Conservation (phyloP, 1,140 invertebrate species). For the Drosophila nasuta region DNA sequence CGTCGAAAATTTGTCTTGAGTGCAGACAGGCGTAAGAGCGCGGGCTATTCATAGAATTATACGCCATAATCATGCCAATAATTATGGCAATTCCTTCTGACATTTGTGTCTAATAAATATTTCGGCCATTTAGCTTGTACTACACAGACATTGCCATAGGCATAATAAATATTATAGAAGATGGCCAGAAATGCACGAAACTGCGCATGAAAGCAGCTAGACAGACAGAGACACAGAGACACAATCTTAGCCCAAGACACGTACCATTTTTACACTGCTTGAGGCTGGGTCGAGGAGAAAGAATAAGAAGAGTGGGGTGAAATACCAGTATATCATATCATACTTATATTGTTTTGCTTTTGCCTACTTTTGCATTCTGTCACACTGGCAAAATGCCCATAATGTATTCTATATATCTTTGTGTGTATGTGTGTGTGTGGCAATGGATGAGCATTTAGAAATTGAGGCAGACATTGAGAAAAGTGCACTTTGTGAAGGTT, state of each 20-base stretch:
- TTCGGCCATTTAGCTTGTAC: conserved; percentile 42
- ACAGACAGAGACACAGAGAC: neutral
- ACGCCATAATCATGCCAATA: conserved; percentile 72
- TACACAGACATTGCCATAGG: conserved; percentile 10
- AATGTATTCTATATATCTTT: conserved; percentile 20
- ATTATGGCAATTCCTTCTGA: conserved; percentile 74
- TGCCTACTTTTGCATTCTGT: conserved; percentile 35
- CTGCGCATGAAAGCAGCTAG: conserved; percentile 29
- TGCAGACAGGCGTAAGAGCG: conserved; percentile 70
- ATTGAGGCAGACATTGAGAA: conserved; percentile 34
- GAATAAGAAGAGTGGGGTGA: neutral
- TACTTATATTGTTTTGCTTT: conserved; percentile 44
- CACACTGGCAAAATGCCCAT: conserved; percentile 52
- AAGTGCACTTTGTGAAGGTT: conserved; percentile 47
- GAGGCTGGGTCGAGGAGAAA: neutral
- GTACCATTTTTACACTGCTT: conserved; percentile 21
- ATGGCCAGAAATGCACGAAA: conserved; percentile 21
- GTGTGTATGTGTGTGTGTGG: conserved; percentile 20
- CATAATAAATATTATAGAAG: conserved; percentile 50
- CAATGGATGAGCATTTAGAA: conserved; percentile 42
- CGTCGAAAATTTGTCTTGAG: conserved; percentile 61
- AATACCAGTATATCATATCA: conserved; percentile 30
- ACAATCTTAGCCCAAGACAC: conserved; percentile 16
- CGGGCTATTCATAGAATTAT: conserved; percentile 34
- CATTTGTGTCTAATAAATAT: conserved; percentile 71